phyloP scores from a whole-genome alignment of 2,797 vertebrate genomes.

The Parauchenoglanis punctatus region DNA sequence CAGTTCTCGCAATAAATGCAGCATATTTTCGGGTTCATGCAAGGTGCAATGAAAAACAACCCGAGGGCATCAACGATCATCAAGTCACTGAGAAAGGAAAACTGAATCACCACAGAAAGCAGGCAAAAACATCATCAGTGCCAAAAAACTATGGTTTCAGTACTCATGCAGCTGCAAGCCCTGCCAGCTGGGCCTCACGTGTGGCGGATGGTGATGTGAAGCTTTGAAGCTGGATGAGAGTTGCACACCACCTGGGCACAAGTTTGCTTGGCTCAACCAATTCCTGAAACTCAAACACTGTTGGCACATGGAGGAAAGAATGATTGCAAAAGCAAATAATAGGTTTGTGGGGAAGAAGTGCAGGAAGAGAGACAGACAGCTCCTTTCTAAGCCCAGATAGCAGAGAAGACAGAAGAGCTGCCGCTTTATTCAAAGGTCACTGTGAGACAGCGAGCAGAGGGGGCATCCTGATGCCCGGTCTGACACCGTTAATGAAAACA shows the following conservation, averaged over 20 bases:
- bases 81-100: slow-evolving; percentile 37
- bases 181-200: slow-evolving; percentile 54
- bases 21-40: slow-evolving; percentile 23
- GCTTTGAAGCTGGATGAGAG: slow-evolving; percentile 50
- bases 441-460: slow-evolving; percentile 66
- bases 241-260: slow-evolving; percentile 53
- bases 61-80: slow-evolving; percentile 22
- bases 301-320: slow-evolving; percentile 30
- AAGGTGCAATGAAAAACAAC: slow-evolving; percentile 31
- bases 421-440: slow-evolving; percentile 67
- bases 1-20: not conserved
- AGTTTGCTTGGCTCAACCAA: slow-evolving; percentile 43
- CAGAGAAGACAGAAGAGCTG: slow-evolving; percentile 20
- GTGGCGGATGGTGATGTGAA: slow-evolving; percentile 31
- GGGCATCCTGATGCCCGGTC: slow-evolving; percentile 73
- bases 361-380: slow-evolving; percentile 58
- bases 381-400: slow-evolving; percentile 13
- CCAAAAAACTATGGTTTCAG: slow-evolving; percentile 53
- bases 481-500: slow-evolving; percentile 73
- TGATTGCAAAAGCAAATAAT: slow-evolving; percentile 17
- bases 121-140: slow-evolving; percentile 41
- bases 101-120: slow-evolving; percentile 44
- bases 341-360: slow-evolving; percentile 62
- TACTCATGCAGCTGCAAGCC: slow-evolving; percentile 48
- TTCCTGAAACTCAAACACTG: slow-evolving; percentile 45